Conservation (phyloP, 2,888 invertebrate genomes). For the Yponomeuta cagnagella region DNA sequence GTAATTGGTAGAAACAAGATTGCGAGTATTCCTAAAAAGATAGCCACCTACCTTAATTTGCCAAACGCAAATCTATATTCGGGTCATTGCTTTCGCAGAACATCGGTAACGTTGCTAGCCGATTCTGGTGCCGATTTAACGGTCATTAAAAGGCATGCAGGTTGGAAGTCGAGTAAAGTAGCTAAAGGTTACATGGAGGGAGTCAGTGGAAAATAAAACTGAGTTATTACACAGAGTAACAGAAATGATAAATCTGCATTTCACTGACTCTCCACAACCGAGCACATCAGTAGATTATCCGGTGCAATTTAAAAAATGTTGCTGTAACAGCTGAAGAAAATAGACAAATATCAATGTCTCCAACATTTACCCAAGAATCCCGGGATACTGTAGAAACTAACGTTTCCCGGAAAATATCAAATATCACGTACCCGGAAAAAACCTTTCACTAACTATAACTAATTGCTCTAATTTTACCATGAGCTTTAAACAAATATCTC, state of each 20-base stretch:
- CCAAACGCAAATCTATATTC: slow-evolving; percentile 21
- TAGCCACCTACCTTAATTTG: slow-evolving; percentile 22
- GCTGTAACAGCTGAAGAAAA: slow-evolving; percentile 17
- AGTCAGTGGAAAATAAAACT: slow-evolving; percentile 16
- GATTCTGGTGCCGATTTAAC: slow-evolving; percentile 8
- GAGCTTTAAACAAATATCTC: too few species aligned
- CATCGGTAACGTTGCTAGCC: slow-evolving; percentile 21
- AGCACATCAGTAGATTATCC: too few species aligned
- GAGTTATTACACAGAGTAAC: background rate
- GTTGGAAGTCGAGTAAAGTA: slow-evolving; percentile 21
- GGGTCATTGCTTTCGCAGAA: slow-evolving; percentile 22
- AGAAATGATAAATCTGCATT: too few species aligned
- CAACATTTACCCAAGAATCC: background rate
- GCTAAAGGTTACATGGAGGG: slow-evolving; percentile 20
- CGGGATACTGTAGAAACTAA: background rate
- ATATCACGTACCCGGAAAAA: background rate
- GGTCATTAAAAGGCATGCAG: slow-evolving; percentile 20
- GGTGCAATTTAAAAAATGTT: background rate
- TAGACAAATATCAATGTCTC: slow-evolving; percentile 44
- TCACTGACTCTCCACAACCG: too few species aligned
- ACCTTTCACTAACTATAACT: too few species aligned
- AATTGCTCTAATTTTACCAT: too few species aligned
- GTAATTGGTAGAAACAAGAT: slow-evolving; percentile 19
- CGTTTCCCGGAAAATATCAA: background rate
- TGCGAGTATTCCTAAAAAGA: slow-evolving; percentile 17